These are phyloP conservation scores for Pandemis heparana DNA, from an alignment of 2,888 invertebrate genomes.

Conservation along the genomic window DNA sequence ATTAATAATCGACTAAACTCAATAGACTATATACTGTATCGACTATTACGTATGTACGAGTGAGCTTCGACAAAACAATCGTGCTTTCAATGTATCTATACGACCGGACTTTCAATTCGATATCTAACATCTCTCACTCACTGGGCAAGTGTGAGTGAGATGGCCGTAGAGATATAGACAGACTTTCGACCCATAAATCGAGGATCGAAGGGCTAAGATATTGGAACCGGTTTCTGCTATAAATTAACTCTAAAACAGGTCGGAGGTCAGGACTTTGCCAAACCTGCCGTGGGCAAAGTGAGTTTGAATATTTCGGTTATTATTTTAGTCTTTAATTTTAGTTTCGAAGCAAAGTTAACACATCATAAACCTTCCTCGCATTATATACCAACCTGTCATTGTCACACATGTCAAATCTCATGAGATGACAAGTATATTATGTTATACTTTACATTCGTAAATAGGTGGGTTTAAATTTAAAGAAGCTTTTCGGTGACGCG, in stretches of 20 bases:
- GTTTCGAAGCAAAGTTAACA: neutral
- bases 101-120: conserved; percentile 32
- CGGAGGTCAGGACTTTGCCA: conserved; percentile 60
- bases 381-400: no score
- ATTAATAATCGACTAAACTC: neutral
- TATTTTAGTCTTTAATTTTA: neutral
- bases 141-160: conserved; percentile 36
- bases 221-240: conserved; percentile 66
- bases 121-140: conserved; percentile 39
- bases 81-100: neutral
- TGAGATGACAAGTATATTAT: no score
- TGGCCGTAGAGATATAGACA: conserved; percentile 32
- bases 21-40: neutral
- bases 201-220: conserved; percentile 52
- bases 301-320: conserved; percentile 17
- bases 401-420: no score
- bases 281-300: conserved; percentile 44
- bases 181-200: conserved; percentile 36
- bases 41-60: neutral
- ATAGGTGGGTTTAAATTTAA: no score
- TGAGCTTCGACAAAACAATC: neutral
- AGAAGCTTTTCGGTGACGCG: no score
- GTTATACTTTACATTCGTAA: no score
- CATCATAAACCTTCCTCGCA: neutral
- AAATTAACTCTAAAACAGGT: conserved; percentile 61